Conservation (phyloP, 2,888 invertebrate genomes). For the Busseola fusca region DNA sequence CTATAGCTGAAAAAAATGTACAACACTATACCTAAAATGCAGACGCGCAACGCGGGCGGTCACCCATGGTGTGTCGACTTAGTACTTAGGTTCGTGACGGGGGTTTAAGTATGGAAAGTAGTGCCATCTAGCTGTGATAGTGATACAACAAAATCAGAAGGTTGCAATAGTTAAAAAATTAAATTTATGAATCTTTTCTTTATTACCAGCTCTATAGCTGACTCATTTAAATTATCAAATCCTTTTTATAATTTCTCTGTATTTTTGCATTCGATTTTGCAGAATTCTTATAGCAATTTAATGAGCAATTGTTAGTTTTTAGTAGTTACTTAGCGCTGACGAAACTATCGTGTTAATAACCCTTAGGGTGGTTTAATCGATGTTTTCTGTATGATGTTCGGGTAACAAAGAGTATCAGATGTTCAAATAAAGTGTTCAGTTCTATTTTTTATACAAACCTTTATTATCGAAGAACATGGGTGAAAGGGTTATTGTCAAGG, state of each 20-base stretch:
- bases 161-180: too few relatives aligned
- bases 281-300: neutral
- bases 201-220: too few relatives aligned
- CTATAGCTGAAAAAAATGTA: too few relatives aligned
- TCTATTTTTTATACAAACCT: slow-evolving; percentile 43
- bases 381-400: slow-evolving; percentile 38
- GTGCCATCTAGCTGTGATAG: too few relatives aligned
- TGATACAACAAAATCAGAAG: too few relatives aligned
- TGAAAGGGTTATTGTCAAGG: slow-evolving; percentile 24
- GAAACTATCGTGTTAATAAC: slow-evolving; percentile 22
- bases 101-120: too few relatives aligned
- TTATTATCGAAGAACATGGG: slow-evolving; percentile 43
- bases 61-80: too few relatives aligned
- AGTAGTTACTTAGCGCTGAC: slow-evolving; percentile 18
- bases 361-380: slow-evolving; percentile 38
- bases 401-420: slow-evolving; percentile 42
- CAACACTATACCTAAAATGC: too few relatives aligned
- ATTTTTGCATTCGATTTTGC: slow-evolving; percentile 4
- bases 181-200: too few relatives aligned
- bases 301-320: slow-evolving; percentile 2
- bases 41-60: too few relatives aligned
- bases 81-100: too few relatives aligned
- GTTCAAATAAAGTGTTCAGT: slow-evolving; percentile 39
- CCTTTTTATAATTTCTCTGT: neutral
- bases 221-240: slow-evolving; percentile 4